These are phyloP conservation scores for Himantopus leucocephalus DNA, from an alignment of 2,113 vertebrate genomes.

Conservation along the genomic window DNA sequence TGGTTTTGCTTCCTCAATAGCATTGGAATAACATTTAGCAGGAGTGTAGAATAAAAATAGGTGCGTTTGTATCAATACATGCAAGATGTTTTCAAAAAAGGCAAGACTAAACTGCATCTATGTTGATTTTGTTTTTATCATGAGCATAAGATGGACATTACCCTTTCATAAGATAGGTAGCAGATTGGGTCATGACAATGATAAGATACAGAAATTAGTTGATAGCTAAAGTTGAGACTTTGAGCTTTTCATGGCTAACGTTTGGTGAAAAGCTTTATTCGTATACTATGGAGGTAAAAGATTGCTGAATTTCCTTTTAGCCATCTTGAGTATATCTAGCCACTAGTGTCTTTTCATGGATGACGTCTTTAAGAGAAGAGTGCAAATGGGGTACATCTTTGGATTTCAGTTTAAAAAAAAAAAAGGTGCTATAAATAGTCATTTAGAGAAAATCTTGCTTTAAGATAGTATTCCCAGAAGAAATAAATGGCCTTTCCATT, in stretches of 20 bases:
- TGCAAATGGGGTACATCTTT: not conserved
- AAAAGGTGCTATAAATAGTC: not conserved
- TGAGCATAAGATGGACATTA: not conserved
- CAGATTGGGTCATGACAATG: not conserved
- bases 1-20: not conserved
- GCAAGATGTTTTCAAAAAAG: not conserved
- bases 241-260: not conserved
- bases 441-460: not conserved
- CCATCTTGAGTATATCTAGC: not conserved
- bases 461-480: not conserved
- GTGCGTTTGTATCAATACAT: not conserved
- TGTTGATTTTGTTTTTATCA: not conserved
- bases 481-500: not conserved
- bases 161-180: not conserved
- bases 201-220: not conserved
- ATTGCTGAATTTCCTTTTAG: not conserved
- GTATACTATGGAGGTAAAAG: not conserved
- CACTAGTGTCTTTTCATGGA: not conserved
- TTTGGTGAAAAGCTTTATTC: not conserved
- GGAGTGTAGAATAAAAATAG: not conserved
- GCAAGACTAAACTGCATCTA: not conserved
- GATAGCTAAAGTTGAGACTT: not conserved
- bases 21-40: not conserved
- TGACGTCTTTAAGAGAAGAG: not conserved
- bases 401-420: not conserved